Evolutionary conservation across 2,888 invertebrate genomes (phyloP).

Genomic region (Noctua janthina): DNA sequence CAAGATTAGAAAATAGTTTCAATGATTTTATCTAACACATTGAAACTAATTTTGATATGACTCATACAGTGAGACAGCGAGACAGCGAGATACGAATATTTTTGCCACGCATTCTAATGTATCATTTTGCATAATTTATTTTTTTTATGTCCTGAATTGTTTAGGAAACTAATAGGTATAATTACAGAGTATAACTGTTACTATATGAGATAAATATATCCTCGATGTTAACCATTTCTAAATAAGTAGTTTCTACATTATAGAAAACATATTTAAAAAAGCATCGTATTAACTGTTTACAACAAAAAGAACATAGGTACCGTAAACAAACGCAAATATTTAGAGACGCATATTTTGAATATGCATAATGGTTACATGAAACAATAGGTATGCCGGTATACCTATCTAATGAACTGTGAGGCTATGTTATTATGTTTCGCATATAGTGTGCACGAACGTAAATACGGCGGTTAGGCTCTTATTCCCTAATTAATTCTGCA

Average conservation of each 20-base stretch:
- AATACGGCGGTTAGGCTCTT: background rate
- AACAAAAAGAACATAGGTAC: background rate
- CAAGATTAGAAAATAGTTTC: no score
- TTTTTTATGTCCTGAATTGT: background rate
- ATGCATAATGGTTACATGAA: constrained; percentile 28
- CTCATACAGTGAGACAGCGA: background rate
- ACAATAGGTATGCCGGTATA: background rate
- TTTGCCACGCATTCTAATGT: background rate
- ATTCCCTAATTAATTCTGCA: background rate
- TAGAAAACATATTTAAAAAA: no score
- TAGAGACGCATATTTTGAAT: constrained; percentile 5
- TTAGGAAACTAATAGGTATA: background rate
- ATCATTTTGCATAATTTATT: background rate
- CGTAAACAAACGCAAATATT: constrained; percentile 26
- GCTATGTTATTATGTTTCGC: background rate
- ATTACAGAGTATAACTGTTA: background rate
- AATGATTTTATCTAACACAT: constrained; percentile 11
- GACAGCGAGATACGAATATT: background rate
- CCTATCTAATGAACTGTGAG: background rate
- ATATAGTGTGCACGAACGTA: background rate
- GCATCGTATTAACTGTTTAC: constrained; percentile 3
- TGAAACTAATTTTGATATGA: background rate
- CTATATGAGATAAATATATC: background rate
- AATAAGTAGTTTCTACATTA: background rate
- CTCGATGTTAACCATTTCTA: background rate